Conservation (phyloP, 2,113 vertebrate species). For the Calyptommatus sinebrachiatus region DNA sequence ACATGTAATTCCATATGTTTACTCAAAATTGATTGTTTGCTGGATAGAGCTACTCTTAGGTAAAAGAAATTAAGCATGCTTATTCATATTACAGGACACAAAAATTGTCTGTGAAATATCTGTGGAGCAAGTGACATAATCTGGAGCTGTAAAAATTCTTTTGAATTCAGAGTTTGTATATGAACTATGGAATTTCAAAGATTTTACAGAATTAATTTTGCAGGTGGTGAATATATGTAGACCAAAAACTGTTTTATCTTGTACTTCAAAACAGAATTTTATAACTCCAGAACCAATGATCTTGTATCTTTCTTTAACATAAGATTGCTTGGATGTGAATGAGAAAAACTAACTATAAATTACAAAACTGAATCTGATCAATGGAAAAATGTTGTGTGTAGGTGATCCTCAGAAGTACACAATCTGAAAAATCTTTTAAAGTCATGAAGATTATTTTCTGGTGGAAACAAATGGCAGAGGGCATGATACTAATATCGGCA, state of each 20-base stretch:
- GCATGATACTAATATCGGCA: conserved; percentile 53
- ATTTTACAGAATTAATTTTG: not conserved
- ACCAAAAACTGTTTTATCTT: not conserved
- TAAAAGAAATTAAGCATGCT: too few species aligned
- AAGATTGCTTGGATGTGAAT: not conserved
- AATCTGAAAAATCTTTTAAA: not conserved
- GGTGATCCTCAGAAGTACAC: not conserved
- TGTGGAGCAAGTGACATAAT: too few species aligned
- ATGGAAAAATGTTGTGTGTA: not conserved
- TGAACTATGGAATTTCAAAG: not conserved
- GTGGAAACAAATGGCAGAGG: not conserved
- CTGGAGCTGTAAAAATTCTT: too few species aligned
- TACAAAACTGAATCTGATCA: not conserved
- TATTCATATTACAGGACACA: too few species aligned
- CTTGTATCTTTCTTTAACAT: not conserved
- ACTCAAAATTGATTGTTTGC: not conserved
- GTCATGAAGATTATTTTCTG: not conserved
- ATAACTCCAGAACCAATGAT: not conserved
- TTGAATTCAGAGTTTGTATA: not conserved
- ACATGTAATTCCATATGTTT: not conserved
- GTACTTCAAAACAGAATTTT: not conserved
- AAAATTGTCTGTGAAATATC: too few species aligned
- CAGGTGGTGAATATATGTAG: not conserved
- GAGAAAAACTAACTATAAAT: not conserved
- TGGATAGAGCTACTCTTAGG: too few species aligned